These are phyloP conservation scores for Bombus consobrinus DNA, from an alignment of 1,140 invertebrate species.

Conservation along the genomic window DNA sequence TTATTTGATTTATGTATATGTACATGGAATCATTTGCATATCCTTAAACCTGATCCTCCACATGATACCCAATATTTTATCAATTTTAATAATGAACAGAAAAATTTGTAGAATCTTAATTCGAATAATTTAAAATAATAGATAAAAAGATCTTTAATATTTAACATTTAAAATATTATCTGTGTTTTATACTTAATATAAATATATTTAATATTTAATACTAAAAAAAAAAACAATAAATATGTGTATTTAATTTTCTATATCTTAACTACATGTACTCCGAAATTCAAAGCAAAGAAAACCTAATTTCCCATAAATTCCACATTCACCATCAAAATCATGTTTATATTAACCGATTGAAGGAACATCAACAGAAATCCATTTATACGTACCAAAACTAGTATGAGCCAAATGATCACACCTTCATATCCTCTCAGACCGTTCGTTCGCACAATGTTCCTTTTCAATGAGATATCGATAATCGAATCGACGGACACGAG, in stretches of 20 bases:
- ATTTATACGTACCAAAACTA: not conserved
- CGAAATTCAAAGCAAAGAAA: not conserved
- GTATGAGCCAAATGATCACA: not conserved
- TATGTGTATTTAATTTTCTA: too few species aligned
- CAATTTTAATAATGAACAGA: too few species aligned
- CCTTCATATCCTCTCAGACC: not conserved
- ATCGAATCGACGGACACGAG: not conserved
- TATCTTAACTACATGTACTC: too few species aligned
- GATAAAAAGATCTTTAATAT: too few species aligned
- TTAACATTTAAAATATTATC: too few species aligned
- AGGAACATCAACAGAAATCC: not conserved
- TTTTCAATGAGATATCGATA: not conserved
- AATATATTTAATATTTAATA: not conserved
- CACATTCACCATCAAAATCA: not conserved
- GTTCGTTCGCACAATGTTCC: not conserved
- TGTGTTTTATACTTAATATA: not conserved
- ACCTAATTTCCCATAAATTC: not conserved
- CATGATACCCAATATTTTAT: too few species aligned
- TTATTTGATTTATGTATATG: not conserved
- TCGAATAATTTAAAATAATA: too few species aligned
- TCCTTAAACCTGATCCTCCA: too few species aligned
- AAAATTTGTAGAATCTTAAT: too few species aligned
- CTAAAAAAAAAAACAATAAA: not conserved
- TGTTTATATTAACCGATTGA: not conserved
- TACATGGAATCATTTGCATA: too few species aligned